Percentiles rank a stretch among this genome's conserved stretches.
Evolutionary conservation across 1,140 invertebrate species (phyloP).

Genomic region (Drosophila lowei): DNA sequence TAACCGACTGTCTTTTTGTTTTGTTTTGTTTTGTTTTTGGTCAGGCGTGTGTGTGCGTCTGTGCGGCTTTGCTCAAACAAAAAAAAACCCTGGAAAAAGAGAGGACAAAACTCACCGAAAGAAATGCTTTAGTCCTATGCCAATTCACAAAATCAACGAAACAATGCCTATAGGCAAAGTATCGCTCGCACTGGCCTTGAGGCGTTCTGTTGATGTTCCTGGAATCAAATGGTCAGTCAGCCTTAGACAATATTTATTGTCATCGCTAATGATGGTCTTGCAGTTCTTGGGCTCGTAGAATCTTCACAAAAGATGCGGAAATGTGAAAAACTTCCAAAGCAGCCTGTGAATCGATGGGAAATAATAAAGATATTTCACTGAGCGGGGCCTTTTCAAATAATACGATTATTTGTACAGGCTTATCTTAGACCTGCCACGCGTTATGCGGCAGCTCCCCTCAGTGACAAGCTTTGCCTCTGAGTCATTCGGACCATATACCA

Average conservation of each 20-base stretch:
- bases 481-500: too few relatives aligned
- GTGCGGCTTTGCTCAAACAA: slow-evolving; percentile 42
- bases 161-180: slow-evolving; percentile 31
- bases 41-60: slow-evolving; percentile 31
- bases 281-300: neutral
- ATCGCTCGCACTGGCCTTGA: slow-evolving; percentile 23
- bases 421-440: too few relatives aligned
- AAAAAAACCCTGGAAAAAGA: slow-evolving; percentile 10
- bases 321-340: neutral
- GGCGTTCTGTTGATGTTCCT: slow-evolving; percentile 38
- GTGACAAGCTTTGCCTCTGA: too few relatives aligned
- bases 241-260: slow-evolving; percentile 17
- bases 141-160: slow-evolving; percentile 38
- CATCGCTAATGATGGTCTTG: slow-evolving; percentile 15
- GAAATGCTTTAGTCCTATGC: slow-evolving; percentile 33
- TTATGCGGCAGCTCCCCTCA: too few relatives aligned
- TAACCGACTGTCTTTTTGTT: slow-evolving; percentile 1
- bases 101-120: slow-evolving; percentile 29
- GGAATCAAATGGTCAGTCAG: slow-evolving; percentile 25
- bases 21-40: slow-evolving; percentile 18
- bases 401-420: too few relatives aligned
- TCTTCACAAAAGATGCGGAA: neutral
- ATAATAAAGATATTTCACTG: neutral
- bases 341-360: neutral
- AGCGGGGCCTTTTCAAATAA: too few relatives aligned